phyloP scores from a whole-genome alignment of 1,140 invertebrate species.

The Vanessa atalanta region DNA sequence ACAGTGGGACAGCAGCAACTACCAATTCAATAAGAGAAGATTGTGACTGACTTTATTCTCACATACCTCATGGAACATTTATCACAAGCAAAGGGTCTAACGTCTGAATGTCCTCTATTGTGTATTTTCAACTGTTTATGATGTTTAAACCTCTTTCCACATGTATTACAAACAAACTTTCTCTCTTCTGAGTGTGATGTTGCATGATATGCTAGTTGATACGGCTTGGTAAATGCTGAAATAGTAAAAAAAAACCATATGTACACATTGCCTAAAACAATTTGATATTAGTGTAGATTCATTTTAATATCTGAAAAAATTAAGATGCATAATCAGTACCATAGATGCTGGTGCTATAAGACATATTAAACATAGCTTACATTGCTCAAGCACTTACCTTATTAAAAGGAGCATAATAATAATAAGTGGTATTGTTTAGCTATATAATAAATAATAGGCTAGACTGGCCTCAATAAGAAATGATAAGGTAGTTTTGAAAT shows the following conservation, averaged over 20 bases:
- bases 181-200: slow-evolving; percentile 74
- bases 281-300: too few relatives aligned
- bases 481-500: background rate
- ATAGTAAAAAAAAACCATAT: background rate
- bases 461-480: too few relatives aligned
- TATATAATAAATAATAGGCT: too few relatives aligned
- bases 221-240: slow-evolving; percentile 60
- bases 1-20: too few relatives aligned
- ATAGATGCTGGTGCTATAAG: background rate
- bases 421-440: too few relatives aligned
- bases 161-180: slow-evolving; percentile 68
- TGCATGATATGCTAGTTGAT: slow-evolving; percentile 53
- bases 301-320: too few relatives aligned
- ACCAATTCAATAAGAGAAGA: too few relatives aligned
- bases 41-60: background rate
- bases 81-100: slow-evolving; percentile 62
- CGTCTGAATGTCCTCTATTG: slow-evolving; percentile 69
- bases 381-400: too few relatives aligned
- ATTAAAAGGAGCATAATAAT: too few relatives aligned
- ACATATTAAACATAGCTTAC: too few relatives aligned
- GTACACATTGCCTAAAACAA: too few relatives aligned
- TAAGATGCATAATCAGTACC: background rate
- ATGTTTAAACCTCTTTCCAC: slow-evolving; percentile 73
- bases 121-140: slow-evolving; percentile 77
- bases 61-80: slow-evolving; percentile 63